phyloP scores from a whole-genome alignment of 2,113 vertebrate genomes.

The Phaethon lepturus region DNA sequence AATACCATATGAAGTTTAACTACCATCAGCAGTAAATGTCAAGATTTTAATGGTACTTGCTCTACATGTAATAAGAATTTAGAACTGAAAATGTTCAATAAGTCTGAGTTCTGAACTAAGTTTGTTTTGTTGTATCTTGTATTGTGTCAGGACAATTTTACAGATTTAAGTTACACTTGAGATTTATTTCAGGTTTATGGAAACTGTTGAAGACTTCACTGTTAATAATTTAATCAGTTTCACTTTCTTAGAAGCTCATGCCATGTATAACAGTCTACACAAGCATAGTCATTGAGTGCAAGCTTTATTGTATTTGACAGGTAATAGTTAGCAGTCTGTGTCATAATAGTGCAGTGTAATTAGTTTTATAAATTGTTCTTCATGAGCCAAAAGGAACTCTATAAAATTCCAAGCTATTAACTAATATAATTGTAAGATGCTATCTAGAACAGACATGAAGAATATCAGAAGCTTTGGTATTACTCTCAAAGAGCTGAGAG shows the following conservation, averaged over 20 bases:
- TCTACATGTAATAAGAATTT: neutral
- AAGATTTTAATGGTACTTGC: slow-evolving; percentile 33
- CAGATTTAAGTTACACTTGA: neutral
- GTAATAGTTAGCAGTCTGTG: neutral
- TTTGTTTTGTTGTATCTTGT: neutral
- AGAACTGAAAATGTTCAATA: neutral
- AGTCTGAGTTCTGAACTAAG: neutral
- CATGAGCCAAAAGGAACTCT: neutral
- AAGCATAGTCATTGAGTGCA: neutral
- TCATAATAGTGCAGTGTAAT: neutral
- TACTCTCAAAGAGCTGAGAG: accelerated
- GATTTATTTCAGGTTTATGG: neutral
- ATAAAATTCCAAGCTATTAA: neutral
- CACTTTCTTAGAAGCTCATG: neutral
- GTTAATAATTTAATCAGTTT: neutral
- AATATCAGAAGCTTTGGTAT: neutral
- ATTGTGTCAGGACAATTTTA: neutral
- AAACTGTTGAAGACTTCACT: neutral
- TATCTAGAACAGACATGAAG: neutral
- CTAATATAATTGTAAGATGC: neutral
- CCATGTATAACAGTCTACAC: neutral
- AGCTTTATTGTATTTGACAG: neutral
- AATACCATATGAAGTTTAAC: slow-evolving; percentile 64
- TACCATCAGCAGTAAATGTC: slow-evolving; percentile 50
- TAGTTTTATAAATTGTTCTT: neutral